Base-by-base conservation (phyloP, 2,888 invertebrate species). In the Cheilosia pagana region DNA sequence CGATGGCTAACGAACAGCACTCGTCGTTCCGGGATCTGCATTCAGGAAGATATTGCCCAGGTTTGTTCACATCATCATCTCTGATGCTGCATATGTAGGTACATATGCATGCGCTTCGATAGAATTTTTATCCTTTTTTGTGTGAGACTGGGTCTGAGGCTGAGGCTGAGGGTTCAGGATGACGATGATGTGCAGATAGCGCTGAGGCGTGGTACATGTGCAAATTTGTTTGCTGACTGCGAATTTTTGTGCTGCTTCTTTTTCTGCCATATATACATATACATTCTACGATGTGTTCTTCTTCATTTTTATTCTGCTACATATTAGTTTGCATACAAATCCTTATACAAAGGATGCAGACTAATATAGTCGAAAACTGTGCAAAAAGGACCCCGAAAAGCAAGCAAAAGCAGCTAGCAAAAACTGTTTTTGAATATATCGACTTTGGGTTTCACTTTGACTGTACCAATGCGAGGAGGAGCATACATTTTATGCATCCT, bases 211-310 rank as follows among this genome's bases (percentile, higher is more conserved):
- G 75, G 85, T 76, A 85, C 81, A 85, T 85, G 81, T 85, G 85
- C 85, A 85, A 85, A 85, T 85, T 81, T 85, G 85, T 81, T 85
- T 85, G 85, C 83, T 83, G 83, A 83, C 83, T 83, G 59, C 74
- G 83, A 83, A 70, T 74, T 79, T 83, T 83, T 23, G 63, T 57
- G 74, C 55, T 79, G 79, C 74, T 83, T 57, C 71, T 81, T 81
- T 71, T 81, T 68, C 79, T 62, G 35, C 45, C n/a, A n/a, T n/a
- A n/a, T n/a, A n/a, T n/a, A n/a, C n/a, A n/a, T n/a, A n/a, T 2
- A 28, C 28, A 23, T 45, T 55, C 62, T 45, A 43, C 52, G 70
- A 65, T 75, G 70, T 71, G 70, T 85, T 76, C 75, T 85, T 85
- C 74, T 81, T 75, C 81, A 70, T 76, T 81, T 81, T 81, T 85